A percentile compares a stretch with the other conserved stretches of the same genome.
Conservation (phyloP, 2,888 invertebrate species). For the Dermolepida albohirtum region DNA sequence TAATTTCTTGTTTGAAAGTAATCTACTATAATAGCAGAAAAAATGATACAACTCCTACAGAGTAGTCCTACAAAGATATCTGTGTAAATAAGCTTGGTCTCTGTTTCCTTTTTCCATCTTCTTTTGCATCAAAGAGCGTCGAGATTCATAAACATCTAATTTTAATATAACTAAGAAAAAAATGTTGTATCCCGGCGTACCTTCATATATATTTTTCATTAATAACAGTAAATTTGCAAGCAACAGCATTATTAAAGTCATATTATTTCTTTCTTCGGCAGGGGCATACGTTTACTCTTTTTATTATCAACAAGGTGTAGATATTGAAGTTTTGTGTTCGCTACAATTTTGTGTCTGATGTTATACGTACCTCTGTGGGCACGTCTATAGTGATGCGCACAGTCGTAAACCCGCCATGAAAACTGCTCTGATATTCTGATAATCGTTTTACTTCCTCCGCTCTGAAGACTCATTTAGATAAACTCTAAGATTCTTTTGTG, state of each 20-base stretch:
- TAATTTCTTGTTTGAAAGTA: constrained; percentile 3
- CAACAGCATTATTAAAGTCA: constrained; percentile 40
- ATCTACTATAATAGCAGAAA: constrained; percentile 5
- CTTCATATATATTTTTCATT: constrained; percentile 6
- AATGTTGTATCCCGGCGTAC: background rate
- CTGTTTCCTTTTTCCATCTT: constrained; percentile 1
- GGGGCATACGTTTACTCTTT: constrained; percentile 43
- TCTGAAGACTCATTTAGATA: constrained; percentile 25
- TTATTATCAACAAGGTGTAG: constrained; percentile 51
- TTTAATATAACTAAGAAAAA: constrained; percentile 22
- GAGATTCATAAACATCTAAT: constrained; percentile 29
- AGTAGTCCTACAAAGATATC: too few relatives aligned
- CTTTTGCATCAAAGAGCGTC: constrained; percentile 7
- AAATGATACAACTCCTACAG: background rate
- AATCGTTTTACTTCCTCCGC: constrained; percentile 45
- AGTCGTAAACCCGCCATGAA: constrained; percentile 54
- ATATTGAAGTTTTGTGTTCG: constrained; percentile 45
- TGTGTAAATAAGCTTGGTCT: constrained; percentile 16
- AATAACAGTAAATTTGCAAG: constrained; percentile 36
- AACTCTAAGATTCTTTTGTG: constrained; percentile 21
- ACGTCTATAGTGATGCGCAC: constrained; percentile 48
- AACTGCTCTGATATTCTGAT: constrained; percentile 55
- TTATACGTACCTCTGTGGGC: constrained; percentile 33
- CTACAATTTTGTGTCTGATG: constrained; percentile 21
- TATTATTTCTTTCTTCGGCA: constrained; percentile 44